Percentiles rank a stretch among this genome's conserved stretches.
phyloP scores from a whole-genome alignment of 30 jellyfish, hydroid and myxozoan species.

The Chironex yamaguchii region DNA sequence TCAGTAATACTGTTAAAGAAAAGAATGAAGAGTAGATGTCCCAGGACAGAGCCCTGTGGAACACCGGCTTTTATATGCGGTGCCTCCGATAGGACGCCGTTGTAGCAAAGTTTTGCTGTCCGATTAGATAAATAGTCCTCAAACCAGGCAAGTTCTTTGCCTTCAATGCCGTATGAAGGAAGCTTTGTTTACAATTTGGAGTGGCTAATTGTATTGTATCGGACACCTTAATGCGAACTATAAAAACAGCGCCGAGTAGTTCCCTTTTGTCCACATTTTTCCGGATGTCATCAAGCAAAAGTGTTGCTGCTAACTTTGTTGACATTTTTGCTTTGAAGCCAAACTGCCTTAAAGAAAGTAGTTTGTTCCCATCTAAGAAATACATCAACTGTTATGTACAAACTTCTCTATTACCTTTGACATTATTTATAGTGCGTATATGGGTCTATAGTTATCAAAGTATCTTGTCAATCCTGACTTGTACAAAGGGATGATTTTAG shows the following conservation, averaged over 20 bases:
- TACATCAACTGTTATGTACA: slow-evolving; percentile 30
- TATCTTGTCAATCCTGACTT: slow-evolving; percentile 44
- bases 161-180: slow-evolving; percentile 49
- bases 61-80: slow-evolving; percentile 43
- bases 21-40: slow-evolving; percentile 57
- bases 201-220: slow-evolving; percentile 75
- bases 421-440: slow-evolving; percentile 42
- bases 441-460: slow-evolving; percentile 66
- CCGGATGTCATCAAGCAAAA: no score
- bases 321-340: slow-evolving; percentile 55
- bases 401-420: slow-evolving; percentile 62
- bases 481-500: slow-evolving; percentile 64
- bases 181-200: slow-evolving; percentile 50
- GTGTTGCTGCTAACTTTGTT: slow-evolving; percentile 65
- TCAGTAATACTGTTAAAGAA: slow-evolving; percentile 43
- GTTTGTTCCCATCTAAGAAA: slow-evolving; percentile 31
- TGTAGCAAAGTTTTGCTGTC: slow-evolving; percentile 26
- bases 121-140: slow-evolving; percentile 46
- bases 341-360: slow-evolving; percentile 50
- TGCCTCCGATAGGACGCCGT: slow-evolving; percentile 28
- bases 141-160: slow-evolving; percentile 55
- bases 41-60: slow-evolving; percentile 71
- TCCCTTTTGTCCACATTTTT: no score
- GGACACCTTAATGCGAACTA: slow-evolving; percentile 69
- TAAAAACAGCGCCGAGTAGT: slow-evolving; percentile 66